Evolutionary conservation across 2,797 vertebrate species (phyloP).

Genomic region (Melanotaenia trifasciata): DNA sequence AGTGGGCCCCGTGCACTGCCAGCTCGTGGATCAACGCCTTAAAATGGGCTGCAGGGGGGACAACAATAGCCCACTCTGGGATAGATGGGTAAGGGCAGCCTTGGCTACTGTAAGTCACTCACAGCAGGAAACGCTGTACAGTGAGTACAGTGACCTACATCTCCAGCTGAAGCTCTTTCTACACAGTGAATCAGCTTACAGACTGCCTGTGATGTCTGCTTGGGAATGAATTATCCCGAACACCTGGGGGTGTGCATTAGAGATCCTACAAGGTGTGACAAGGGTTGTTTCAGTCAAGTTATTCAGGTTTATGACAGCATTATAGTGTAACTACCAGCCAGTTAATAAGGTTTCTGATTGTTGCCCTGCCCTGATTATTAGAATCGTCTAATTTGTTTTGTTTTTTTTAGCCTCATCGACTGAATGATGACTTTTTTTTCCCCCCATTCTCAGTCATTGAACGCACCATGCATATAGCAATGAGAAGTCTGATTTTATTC

Average conservation of each 20-base stretch:
- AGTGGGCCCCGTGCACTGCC: constrained; percentile 27
- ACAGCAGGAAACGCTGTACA: constrained; percentile 53
- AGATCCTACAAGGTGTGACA: neutral
- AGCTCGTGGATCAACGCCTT: constrained; percentile 68
- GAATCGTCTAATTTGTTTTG: too few species aligned
- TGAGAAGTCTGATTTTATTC: too few species aligned
- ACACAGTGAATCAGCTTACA: constrained; percentile 52
- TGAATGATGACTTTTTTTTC: too few species aligned
- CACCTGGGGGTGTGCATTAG: neutral
- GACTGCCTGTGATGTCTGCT: constrained; percentile 24
- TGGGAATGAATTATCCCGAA: constrained; percentile 37
- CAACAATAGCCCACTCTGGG: constrained; percentile 60
- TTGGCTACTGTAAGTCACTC: constrained; percentile 42
- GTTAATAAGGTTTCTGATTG: too few species aligned
- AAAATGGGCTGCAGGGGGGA: constrained; percentile 25
- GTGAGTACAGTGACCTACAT: constrained; percentile 76
- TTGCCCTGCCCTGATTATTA: too few species aligned
- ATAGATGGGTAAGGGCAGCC: constrained; percentile 23
- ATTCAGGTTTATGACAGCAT: neutral
- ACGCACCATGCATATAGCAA: too few species aligned
- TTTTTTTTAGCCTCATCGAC: too few species aligned
- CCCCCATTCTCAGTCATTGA: too few species aligned
- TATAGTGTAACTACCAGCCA: too few species aligned
- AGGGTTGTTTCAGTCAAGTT: neutral
- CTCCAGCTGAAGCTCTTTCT: constrained; percentile 50